Evolutionary conservation across 2,113 vertebrate species (phyloP), one percentile per base, ranked within the genome.

Genomic region (Trochalopteron elliotii): DNA sequence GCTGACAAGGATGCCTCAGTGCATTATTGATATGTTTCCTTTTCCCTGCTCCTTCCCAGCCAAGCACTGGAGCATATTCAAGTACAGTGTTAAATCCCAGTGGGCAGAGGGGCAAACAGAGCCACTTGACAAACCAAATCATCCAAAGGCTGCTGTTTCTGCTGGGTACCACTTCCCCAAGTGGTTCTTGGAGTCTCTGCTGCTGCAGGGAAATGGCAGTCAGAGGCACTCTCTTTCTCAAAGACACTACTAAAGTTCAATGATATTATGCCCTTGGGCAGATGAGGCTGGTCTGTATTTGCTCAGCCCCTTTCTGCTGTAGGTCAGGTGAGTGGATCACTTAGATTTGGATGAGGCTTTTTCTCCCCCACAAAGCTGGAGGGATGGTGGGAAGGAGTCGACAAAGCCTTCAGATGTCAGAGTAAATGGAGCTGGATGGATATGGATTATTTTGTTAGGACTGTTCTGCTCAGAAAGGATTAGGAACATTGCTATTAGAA

Each of bases 391-490:
- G 7, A 35, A 19, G 60, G 27, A 83, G 15, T 15, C 59, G 45
- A 55, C 31, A 74, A 71, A 80, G 21, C 17, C 24, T 65, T 23
- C 8, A n/a, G 49, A 63, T 75, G 11, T 31, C 78, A 49, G 18
- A 60, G 59, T 37, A 90, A 79, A 49, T 10, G 23, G 27, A 83
- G 5, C 27, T 85, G 70, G 44, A 31, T 60, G 21, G 49, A 30
- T 65, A 42, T 27, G 14, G 12, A 57, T 53, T 69, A 33, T 76
- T 93, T 91, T 24, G 3, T 56, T 40, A 35, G 39, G 69, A 40
- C 5, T 0, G 0, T 71, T 74, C 14, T 3, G 1, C 23, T 50
- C 39, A 57, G 30, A 50, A 80, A 52, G 8, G 22, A 86, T 25
- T 75, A 56, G 53, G 69, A 74, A 56, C 13, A 7, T 47, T 49